Base-by-base conservation (phyloP, 2,797 vertebrate genomes). In the Hyperoplus immaculatus region DNA sequence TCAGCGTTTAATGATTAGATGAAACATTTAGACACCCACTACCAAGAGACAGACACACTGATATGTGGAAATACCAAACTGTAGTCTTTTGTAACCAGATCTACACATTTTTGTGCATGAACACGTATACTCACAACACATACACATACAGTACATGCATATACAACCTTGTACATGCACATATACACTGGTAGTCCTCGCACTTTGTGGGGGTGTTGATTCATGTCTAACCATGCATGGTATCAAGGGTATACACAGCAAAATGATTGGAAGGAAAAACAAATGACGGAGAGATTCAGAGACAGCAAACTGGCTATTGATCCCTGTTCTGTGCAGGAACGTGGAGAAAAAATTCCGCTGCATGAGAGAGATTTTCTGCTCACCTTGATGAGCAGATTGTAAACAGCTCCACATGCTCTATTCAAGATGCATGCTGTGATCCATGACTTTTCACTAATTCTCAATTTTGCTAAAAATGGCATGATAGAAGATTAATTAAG, bases 1-100 rank as follows among this genome's bases (percentile, higher is more conserved):
- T 93, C 92, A 89, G 89, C 82, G 64, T 91, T 93, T 92, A 93
- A 94, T 90, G 91, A 93, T 93, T 83, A 92, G 87, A 93, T 90
- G 88, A 93, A 93, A 90, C 85, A 85, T 91, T 90, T 88, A 89
- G 84, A 89, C 80, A 73, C 73, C 78, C 21, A 69, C 82, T 69
- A 78, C 13, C 69, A 72, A 84, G 69, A 88, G 79, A 89, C 78
- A 76, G 69, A 74, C 87, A 57, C 81, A 36, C 70, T 70, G 81
- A 89, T 89, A 72, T 79, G 77, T 61, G 85, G 71, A 85, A 80
- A 91, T 82, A 73, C 81, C 80, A 86, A 71, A 75, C 75, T 36
- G 64, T 55, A 73, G 57, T 78, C 60, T 74, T 60, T 76, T 51
- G 63, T n/a, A 55, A 46, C 13, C 75, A 56, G 46, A 87, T 78